Percentiles rank a stretch among this genome's conserved stretches.
phyloP scores from a whole-genome alignment of 2,797 vertebrate genomes.

The Coluber constrictor region DNA sequence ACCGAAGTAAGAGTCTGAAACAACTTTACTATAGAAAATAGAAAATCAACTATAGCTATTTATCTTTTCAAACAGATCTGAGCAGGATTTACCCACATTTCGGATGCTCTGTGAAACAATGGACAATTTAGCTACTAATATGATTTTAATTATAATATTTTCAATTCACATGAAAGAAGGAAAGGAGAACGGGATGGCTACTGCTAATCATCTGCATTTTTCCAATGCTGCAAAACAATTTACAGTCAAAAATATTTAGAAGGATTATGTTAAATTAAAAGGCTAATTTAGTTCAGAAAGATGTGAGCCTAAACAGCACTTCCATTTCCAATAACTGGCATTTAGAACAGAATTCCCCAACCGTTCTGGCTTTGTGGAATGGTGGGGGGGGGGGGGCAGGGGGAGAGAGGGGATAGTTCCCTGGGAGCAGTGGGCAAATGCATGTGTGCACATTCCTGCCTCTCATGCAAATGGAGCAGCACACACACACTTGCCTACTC shows the following conservation, averaged over 20 bases:
- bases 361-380: not conserved
- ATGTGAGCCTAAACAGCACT: not conserved
- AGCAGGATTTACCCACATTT: not conserved
- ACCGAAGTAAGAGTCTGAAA: not conserved
- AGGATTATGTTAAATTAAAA: not conserved
- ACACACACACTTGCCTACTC: too few species aligned
- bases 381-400: accelerated
- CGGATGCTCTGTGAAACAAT: not conserved
- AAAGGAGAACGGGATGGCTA: not conserved
- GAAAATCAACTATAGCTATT: not conserved
- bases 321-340: not conserved
- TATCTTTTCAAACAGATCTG: not conserved
- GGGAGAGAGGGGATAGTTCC: not conserved
- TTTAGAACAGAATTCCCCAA: not conserved
- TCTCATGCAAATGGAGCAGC: too few species aligned
- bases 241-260: not conserved
- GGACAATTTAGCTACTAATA: not conserved
- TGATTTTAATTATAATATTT: not conserved
- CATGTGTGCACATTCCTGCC: not conserved
- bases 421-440: not conserved
- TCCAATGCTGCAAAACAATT: not conserved
- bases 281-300: not conserved
- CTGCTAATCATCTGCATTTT: not conserved
- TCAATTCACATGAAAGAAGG: not conserved
- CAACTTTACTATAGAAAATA: not conserved